Percentiles rank a stretch among this genome's conserved stretches.
phyloP scores from a whole-genome alignment of 2,797 vertebrate species.

The Triplophysa yarkandensis region DNA sequence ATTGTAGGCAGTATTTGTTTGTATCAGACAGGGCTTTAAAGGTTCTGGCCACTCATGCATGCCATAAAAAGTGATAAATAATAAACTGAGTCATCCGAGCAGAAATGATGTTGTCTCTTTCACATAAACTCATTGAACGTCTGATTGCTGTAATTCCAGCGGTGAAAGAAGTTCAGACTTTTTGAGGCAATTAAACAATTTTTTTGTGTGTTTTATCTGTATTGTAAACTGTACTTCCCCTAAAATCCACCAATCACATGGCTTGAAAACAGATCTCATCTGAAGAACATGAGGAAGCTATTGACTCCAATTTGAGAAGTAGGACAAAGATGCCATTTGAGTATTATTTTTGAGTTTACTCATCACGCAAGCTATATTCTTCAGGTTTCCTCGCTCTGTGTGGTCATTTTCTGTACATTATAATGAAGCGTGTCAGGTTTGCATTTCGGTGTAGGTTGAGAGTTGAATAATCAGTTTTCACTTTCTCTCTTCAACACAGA shows the following conservation, averaged over 20 bases:
- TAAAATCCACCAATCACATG: not conserved
- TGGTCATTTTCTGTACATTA: constrained; percentile 18
- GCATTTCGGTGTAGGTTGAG: constrained; percentile 14
- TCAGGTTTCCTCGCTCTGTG: not conserved
- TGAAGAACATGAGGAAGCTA: not conserved
- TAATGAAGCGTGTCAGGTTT: not conserved
- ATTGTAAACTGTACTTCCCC: not conserved
- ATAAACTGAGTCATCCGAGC: no score
- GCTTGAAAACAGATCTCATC: not conserved
- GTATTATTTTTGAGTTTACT: not conserved
- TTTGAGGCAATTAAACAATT: not conserved
- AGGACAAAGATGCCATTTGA: not conserved
- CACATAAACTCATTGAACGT: no score
- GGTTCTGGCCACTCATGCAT: no score
- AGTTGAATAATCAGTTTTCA: constrained; percentile 30
- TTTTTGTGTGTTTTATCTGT: not conserved
- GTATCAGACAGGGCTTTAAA: no score
- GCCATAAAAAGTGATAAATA: no score
- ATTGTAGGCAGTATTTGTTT: no score
- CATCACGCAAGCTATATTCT: not conserved
- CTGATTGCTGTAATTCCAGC: not conserved
- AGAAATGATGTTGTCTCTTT: no score
- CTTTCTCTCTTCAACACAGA: constrained; percentile 1
- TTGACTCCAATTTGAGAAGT: not conserved
- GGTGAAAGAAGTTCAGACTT: not conserved